Evolutionary conservation across 92 coral and sea anemone genomes (phyloP).

Genomic region (Nematostella vectensis): DNA sequence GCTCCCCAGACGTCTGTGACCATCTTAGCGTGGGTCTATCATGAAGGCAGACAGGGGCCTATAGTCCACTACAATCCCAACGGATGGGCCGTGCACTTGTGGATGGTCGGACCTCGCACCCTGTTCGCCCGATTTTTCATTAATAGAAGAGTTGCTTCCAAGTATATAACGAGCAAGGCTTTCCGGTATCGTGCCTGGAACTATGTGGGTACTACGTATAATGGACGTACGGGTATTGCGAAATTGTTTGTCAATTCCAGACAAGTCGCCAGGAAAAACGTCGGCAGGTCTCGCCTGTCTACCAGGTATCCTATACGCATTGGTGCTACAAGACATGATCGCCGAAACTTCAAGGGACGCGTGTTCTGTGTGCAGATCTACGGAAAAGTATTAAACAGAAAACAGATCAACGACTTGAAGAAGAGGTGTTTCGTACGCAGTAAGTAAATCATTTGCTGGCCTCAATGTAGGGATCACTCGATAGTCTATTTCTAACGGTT

Average conservation of each 20-base stretch:
- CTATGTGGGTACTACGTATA: slow-evolving; percentile 59
- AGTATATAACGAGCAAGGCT: slow-evolving; percentile 24
- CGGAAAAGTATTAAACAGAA: slow-evolving; percentile 22
- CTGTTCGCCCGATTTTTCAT: slow-evolving; percentile 44
- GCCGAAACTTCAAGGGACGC: slow-evolving; percentile 44
- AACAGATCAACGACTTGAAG: slow-evolving; percentile 30
- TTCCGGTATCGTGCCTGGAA: slow-evolving; percentile 49
- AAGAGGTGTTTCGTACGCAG: slow-evolving; percentile 48
- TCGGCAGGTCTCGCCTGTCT: slow-evolving; percentile 45
- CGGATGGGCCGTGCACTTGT: slow-evolving; percentile 44
- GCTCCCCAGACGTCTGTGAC: slow-evolving; percentile 63
- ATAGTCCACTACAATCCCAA: slow-evolving; percentile 37
- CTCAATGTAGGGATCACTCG: no score
- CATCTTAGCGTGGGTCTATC: slow-evolving; percentile 54
- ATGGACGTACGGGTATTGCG: slow-evolving; percentile 42
- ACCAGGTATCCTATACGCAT: slow-evolving; percentile 50
- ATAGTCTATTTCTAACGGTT: no score
- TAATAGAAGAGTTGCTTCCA: slow-evolving; percentile 21
- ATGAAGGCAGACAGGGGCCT: slow-evolving; percentile 45
- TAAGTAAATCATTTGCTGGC: slow-evolving; percentile 17
- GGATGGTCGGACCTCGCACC: slow-evolving; percentile 31
- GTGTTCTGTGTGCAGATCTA: slow-evolving; percentile 61
- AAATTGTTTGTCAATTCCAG: slow-evolving; percentile 41
- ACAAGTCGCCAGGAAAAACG: slow-evolving; percentile 23
- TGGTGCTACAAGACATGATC: slow-evolving; percentile 42